Evolutionary conservation across 2,888 invertebrate species (phyloP).

Genomic region (Steinernema scapterisci): DNA sequence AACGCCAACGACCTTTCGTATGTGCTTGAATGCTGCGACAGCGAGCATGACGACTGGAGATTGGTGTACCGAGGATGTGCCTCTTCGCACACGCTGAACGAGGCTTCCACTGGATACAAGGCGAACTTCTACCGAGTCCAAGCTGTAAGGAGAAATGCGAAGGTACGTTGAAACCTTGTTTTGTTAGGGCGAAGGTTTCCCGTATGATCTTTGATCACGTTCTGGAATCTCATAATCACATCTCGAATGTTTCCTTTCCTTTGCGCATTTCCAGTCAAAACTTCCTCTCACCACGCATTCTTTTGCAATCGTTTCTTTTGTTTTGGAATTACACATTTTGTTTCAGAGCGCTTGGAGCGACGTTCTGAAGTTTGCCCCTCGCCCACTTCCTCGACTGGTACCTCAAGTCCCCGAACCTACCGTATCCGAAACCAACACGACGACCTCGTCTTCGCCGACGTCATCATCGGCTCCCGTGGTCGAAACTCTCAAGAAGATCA

Average conservation of each 20-base stretch:
- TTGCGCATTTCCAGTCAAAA: background rate
- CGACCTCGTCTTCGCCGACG: background rate
- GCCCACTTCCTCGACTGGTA: background rate
- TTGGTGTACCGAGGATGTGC: conserved; percentile 46
- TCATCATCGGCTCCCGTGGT: background rate
- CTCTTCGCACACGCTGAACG: conserved; percentile 39
- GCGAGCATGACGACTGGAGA: conserved; percentile 35
- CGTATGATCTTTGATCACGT: background rate
- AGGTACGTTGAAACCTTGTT: conserved; percentile 29
- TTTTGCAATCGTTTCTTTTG: background rate
- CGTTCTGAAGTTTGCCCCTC: conserved; percentile 24
- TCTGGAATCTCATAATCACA: background rate
- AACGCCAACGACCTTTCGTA: conserved; percentile 29
- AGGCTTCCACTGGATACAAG: conserved; percentile 37
- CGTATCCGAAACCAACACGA: background rate
- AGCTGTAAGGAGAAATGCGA: conserved; percentile 35
- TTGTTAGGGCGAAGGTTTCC: background rate
- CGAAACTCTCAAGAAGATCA: conserved; percentile 1
- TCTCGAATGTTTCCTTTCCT: background rate
- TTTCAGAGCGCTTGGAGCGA: conserved; percentile 42
- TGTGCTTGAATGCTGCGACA: conserved; percentile 25
- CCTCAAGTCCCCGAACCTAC: background rate
- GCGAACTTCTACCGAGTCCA: conserved; percentile 49
- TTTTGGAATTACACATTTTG: background rate
- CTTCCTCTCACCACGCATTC: background rate